Base-by-base conservation (phyloP, 2,888 invertebrate species). In the Rotaria magnacalcarata region DNA sequence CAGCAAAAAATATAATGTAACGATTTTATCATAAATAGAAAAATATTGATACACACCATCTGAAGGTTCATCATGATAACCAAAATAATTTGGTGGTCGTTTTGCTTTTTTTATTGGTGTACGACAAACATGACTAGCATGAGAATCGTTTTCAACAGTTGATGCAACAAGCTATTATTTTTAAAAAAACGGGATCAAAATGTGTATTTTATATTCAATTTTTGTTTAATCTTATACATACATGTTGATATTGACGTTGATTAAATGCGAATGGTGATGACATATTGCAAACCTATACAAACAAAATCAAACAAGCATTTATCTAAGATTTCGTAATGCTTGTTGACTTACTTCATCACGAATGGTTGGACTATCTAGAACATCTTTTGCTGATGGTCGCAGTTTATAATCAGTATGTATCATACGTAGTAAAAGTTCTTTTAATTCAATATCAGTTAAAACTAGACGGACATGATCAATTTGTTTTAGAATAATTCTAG, bases 341-440 rank as follows among this genome's bases (percentile, higher is more conserved):
- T 11, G 47, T 24, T 10, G 11, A n/a, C 6, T 24, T 47, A 80
- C 80, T 47, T 80, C 11, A 43, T 80, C 16, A 67, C 14, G 80
- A n/a, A 91, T 89, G 85, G 88, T 89, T 21, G 90, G 91, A 88
- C 92, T 90, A 16, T 90, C 89, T 8, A 94, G 89, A 21, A 93
- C 89, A 86, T 93, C 90, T 85, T 92, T 91, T 4, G 93, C 93
- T 43, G 92, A 92, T 8, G 93, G 93, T 87, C 93, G 90, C 86
- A 90, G 89, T 24, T 88, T 88, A 10, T 92, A 92, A 88, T 93
- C 92, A 2, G 93, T 92, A 67, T 91, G 90, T 91, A 93, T 92
- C 93, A 94, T 93, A 87, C 90, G 89, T 87, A 90, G 90, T 80
- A 94, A 93, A 4, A 93, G 90, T 86, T 91, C 88, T 88, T 92